Percentiles rank a stretch among this genome's conserved stretches.
Evolutionary conservation across 2,888 invertebrate species (phyloP).

Genomic region (Nomada hirtipes): DNA sequence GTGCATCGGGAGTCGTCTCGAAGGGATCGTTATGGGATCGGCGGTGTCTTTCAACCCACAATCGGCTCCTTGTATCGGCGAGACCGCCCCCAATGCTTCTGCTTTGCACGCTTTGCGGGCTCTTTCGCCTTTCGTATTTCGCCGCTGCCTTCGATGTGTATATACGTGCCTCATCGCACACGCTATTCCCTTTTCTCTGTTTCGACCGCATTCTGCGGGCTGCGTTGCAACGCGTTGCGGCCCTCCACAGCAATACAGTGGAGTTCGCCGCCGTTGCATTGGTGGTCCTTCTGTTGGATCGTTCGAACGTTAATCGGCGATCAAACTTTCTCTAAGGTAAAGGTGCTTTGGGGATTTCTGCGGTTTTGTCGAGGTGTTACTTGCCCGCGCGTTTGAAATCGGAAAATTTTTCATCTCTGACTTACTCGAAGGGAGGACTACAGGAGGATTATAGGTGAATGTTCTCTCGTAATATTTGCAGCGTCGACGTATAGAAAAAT

Average conservation of each 20-base stretch:
- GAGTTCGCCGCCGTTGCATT: constrained; percentile 47
- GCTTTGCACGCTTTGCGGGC: constrained; percentile 27
- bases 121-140: constrained; percentile 79
- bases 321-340: neutral
- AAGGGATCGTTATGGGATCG: constrained; percentile 51
- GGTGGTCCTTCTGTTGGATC: constrained; percentile 64
- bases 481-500: no score
- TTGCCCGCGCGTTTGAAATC: no score
- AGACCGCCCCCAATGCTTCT: constrained; percentile 61
- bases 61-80: constrained; percentile 83
- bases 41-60: constrained; percentile 81
- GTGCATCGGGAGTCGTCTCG: constrained; percentile 69
- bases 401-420: no score
- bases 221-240: constrained; percentile 50
- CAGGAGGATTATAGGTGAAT: no score
- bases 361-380: neutral
- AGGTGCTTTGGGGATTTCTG: neutral
- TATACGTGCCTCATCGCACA: constrained; percentile 81
- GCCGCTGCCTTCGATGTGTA: constrained; percentile 74
- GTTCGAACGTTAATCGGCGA: constrained; percentile 10
- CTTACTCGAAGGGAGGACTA: no score
- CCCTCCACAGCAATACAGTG: constrained; percentile 39
- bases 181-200: constrained; percentile 58
- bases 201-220: constrained; percentile 16
- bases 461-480: no score